Evolutionary conservation across 1,140 invertebrate species (phyloP).

Genomic region (Aphelenchoides fujianensis): DNA sequence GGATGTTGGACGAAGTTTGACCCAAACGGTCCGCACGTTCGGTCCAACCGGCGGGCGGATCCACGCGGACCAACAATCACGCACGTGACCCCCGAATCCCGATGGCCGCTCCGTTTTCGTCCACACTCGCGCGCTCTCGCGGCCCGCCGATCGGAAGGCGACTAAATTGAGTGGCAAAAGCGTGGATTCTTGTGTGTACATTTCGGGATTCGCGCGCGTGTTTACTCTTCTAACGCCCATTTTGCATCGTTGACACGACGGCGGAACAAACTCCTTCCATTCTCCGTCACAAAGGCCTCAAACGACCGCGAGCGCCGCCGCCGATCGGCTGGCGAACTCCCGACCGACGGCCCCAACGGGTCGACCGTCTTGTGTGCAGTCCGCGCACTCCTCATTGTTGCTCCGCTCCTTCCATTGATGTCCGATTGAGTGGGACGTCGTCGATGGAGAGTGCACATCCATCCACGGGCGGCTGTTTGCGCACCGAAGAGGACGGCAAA

Average conservation of each 20-base stretch:
- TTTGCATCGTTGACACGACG: no score
- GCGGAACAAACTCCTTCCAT: no score
- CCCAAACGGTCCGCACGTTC: no score
- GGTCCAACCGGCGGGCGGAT: no score
- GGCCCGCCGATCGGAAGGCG: no score
- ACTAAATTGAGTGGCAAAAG: not conserved
- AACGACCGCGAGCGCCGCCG: not conserved
- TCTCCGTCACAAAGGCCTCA: no score
- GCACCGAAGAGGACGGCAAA: not conserved
- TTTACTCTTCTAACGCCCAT: conserved; percentile 5
- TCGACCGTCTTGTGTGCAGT: not conserved
- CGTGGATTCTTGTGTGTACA: no score
- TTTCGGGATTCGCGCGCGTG: not conserved
- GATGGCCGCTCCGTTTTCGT: no score
- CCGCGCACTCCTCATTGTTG: not conserved
- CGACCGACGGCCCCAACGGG: not conserved
- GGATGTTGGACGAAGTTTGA: no score
- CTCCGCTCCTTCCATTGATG: not conserved
- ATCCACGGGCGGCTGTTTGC: not conserved
- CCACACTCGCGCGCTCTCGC: not conserved
- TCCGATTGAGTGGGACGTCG: no score
- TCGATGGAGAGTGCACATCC: not conserved
- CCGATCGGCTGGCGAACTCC: not conserved
- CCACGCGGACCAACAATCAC: no score
- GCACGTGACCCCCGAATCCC: no score